phyloP scores from a whole-genome alignment of 1,140 invertebrate species.

The Lysiphlebus fabarum region DNA sequence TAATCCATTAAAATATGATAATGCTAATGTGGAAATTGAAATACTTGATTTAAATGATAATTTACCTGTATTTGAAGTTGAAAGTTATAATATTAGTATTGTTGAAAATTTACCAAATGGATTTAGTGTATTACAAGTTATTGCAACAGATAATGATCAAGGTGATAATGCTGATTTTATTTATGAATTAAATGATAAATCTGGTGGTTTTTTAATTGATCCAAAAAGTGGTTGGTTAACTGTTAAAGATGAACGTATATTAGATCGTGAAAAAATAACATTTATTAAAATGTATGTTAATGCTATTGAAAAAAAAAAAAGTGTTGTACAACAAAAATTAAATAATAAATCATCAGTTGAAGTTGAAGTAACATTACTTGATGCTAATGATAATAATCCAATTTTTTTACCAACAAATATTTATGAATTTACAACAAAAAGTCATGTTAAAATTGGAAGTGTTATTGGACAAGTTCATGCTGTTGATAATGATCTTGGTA shows the following conservation, averaged over 20 bases:
- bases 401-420: conserved; percentile 77
- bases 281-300: conserved; percentile 70
- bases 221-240: conserved; percentile 79
- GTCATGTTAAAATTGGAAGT: conserved; percentile 64
- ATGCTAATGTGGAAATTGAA: conserved; percentile 73
- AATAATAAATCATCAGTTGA: conserved; percentile 61
- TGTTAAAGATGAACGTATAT: conserved; percentile 71
- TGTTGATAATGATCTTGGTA: conserved; percentile 75
- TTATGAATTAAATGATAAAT: conserved; percentile 72
- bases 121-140: conserved; percentile 62
- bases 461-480: conserved; percentile 74
- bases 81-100: conserved; percentile 86
- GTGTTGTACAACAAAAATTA: conserved; percentile 51
- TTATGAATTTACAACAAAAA: conserved; percentile 71
- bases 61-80: conserved; percentile 79
- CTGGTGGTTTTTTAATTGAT: conserved; percentile 77
- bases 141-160: conserved; percentile 75
- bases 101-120: conserved; percentile 87
- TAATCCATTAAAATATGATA: conserved; percentile 70
- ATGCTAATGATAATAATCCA: conserved; percentile 85
- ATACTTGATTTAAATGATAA: conserved; percentile 82
- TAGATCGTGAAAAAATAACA: conserved; percentile 74
- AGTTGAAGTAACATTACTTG: conserved; percentile 77
- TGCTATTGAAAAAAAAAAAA: conserved; percentile 70
- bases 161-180: conserved; percentile 80